Percentiles rank a stretch among this genome's conserved stretches.
Evolutionary conservation across 2,888 invertebrate species (phyloP).

Genomic region (Pemphredon lugubris): DNA sequence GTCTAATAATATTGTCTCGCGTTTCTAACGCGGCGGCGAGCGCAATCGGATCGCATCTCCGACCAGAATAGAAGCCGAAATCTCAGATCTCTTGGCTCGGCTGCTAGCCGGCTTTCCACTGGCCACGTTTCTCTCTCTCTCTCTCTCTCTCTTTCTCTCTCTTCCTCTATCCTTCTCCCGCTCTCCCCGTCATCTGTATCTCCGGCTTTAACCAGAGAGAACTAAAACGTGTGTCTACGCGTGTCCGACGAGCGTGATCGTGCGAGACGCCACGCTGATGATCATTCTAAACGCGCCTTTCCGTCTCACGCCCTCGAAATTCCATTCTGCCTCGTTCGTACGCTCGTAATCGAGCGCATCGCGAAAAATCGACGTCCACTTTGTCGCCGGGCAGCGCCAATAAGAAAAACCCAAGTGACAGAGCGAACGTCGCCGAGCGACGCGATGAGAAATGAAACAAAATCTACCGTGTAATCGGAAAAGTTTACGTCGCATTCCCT

Average conservation of each 20-base stretch:
- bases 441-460: too few relatives aligned
- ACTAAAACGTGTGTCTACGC: not conserved
- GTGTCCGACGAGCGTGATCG: conserved; percentile 8
- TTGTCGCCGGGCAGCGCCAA: not conserved
- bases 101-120: conserved; percentile 48
- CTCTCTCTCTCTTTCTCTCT: conserved; percentile 4
- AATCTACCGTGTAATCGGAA: too few relatives aligned
- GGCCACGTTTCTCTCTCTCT: conserved; percentile 7
- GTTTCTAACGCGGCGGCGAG: conserved; percentile 73
- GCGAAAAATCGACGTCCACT: not conserved
- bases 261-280: conserved; percentile 24
- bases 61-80: conserved; percentile 75
- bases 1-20: conserved; percentile 77
- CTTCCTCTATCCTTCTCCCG: not conserved
- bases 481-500: too few relatives aligned
- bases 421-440: too few relatives aligned
- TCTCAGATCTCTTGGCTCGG: conserved; percentile 74
- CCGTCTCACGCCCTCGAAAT: conserved; percentile 36
- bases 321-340: conserved; percentile 11
- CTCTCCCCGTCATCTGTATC: conserved; percentile 2
- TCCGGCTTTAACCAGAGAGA: not conserved
- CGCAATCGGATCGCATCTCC: conserved; percentile 73
- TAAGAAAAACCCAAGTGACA: too few relatives aligned
- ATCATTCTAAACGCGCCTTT: conserved; percentile 25
- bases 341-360: conserved; percentile 4